Percentiles rank a stretch among this genome's conserved stretches.
Evolutionary conservation across 2,113 vertebrate genomes (phyloP).

Genomic region (Amazona vittata): DNA sequence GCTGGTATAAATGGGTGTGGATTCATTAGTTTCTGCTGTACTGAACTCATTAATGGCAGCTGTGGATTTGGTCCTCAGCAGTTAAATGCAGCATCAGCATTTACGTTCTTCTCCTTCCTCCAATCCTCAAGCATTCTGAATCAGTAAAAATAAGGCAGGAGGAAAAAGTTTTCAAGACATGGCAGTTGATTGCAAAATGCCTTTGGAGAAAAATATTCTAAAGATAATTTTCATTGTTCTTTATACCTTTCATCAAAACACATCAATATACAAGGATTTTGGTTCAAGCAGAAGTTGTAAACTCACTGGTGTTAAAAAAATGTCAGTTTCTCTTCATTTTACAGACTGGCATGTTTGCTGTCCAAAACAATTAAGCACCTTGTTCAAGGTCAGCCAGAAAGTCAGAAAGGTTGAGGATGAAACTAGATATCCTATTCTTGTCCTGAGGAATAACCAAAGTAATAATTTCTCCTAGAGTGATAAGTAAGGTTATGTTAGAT

Average conservation of each 20-base stretch:
- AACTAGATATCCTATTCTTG: neutral
- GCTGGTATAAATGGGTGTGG: neutral
- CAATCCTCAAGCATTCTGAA: neutral
- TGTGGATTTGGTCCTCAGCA: neutral
- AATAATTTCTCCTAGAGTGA: neutral
- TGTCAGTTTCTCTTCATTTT: neutral
- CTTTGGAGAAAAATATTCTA: neutral
- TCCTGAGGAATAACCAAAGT: neutral
- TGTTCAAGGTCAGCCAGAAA: neutral
- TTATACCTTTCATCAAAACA: neutral
- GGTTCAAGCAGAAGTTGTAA: neutral
- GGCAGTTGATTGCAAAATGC: neutral
- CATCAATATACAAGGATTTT: neutral
- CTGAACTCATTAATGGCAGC: conserved; percentile 1
- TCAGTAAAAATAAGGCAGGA: neutral
- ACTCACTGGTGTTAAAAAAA: neutral
- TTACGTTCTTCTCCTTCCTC: neutral
- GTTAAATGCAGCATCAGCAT: neutral
- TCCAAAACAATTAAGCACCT: neutral
- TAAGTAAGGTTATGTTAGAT: conserved; percentile 3
- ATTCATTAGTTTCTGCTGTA: conserved; percentile 34
- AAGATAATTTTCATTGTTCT: neutral
- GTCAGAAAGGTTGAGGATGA: neutral
- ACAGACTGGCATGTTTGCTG: neutral
- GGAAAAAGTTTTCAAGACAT: neutral